phyloP scores from a whole-genome alignment of 2,797 vertebrate genomes.

The Selene dorsalis region DNA sequence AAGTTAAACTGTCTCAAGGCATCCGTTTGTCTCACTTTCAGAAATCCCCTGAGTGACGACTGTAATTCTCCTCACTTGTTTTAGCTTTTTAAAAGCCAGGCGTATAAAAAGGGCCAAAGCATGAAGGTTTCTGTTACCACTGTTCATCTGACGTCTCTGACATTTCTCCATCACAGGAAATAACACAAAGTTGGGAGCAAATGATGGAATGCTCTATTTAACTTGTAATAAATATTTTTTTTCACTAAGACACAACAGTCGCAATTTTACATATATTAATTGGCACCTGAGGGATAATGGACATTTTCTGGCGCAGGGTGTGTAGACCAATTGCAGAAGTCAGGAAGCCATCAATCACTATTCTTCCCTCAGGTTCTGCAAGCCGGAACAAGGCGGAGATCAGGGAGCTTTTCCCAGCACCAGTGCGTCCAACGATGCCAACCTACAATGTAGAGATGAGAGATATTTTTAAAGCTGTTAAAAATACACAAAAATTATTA shows the following conservation, averaged over 20 bases:
- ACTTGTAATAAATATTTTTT: constrained; percentile 7
- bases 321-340: constrained; percentile 94
- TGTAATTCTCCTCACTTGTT: constrained; percentile 84
- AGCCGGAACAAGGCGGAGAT: constrained; percentile 95
- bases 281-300: constrained; percentile 94
- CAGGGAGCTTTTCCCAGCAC: constrained; percentile 96
- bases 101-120: constrained; percentile 74
- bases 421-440: constrained; percentile 95
- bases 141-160: constrained; percentile 78
- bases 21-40: constrained; percentile 84
- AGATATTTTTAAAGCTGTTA: constrained; percentile 11
- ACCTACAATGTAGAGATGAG: constrained; percentile 81
- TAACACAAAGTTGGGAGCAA: constrained; percentile 37
- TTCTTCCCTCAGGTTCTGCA: constrained; percentile 93
- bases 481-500: constrained; percentile 3
- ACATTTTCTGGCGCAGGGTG: constrained; percentile 94
- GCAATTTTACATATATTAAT: background rate
- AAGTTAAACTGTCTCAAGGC: constrained; percentile 85
- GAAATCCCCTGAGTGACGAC: constrained; percentile 85
- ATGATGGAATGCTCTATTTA: background rate
- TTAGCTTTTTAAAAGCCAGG: constrained; percentile 75
- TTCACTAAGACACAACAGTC: constrained; percentile 14
- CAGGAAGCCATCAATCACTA: constrained; percentile 91
- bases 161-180: constrained; percentile 57
- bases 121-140: constrained; percentile 80